Evolutionary conservation across 92 coral and sea anemone species (phyloP).

Genomic region (Bergia puertoricense): DNA sequence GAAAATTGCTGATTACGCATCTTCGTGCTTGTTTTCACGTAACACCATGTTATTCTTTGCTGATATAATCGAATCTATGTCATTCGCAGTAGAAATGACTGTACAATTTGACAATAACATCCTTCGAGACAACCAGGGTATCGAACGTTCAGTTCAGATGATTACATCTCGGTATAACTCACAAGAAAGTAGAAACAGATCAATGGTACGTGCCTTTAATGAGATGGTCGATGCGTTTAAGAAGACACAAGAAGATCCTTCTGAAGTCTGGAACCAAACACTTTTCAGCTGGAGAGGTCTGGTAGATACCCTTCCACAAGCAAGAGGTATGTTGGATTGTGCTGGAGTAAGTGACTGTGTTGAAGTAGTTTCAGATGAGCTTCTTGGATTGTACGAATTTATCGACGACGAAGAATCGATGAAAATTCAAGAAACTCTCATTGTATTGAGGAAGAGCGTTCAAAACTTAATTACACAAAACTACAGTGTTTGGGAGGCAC

Average conservation of each 20-base stretch:
- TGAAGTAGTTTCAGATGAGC: constrained; percentile 46
- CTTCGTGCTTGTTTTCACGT: constrained; percentile 38
- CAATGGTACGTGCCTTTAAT: constrained; percentile 10
- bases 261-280: constrained; percentile 59
- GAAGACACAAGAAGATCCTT: constrained; percentile 26
- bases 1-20: neutral
- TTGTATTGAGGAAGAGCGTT: constrained; percentile 31
- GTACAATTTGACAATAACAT: constrained; percentile 17
- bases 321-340: constrained; percentile 54
- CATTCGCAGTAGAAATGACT: constrained; percentile 13
- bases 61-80: constrained; percentile 46
- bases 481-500: constrained; percentile 44
- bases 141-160: constrained; percentile 29
- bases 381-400: constrained; percentile 52
- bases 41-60: constrained; percentile 37
- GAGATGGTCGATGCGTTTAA: constrained; percentile 21
- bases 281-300: constrained; percentile 64
- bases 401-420: constrained; percentile 56
- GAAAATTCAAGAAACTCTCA: constrained; percentile 41
- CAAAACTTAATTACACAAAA: constrained; percentile 30
- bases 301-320: constrained; percentile 53
- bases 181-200: constrained; percentile 20
- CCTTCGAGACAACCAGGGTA: constrained; percentile 8
- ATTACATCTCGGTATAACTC: neutral
- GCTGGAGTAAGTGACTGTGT: constrained; percentile 66